Evolutionary conservation across 2,888 invertebrate genomes (phyloP), one percentile per base, ranked within the genome.

Genomic region (Epistrophe eligans): DNA sequence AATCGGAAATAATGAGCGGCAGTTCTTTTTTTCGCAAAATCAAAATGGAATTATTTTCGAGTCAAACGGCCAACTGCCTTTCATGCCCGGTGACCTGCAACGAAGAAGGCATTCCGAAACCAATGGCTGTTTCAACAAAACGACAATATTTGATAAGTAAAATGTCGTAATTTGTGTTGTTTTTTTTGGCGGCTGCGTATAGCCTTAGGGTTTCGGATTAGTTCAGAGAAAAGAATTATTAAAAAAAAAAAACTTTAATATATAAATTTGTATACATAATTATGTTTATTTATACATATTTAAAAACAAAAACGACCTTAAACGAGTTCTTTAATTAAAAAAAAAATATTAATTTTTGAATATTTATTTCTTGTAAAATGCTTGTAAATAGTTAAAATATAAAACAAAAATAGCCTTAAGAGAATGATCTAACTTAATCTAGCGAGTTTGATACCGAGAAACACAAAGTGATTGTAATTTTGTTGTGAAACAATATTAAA

Each of bases 1-100:
- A 91, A 88, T 93, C 73, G 92, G 91, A 73, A 91, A 92, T 88
- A 89, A 92, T 79, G 92, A 92, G 79, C 90, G 90, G 57, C 88
- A 71, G 62, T 80, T 79, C 35, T 62, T 79, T 79, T 79, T 79
- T 28, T 66, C 85, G 76, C 88, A 79, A 77, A 79, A 72, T 64
- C 77, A 82, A 81, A 90, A 91, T 83, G 90, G 91, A 77, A 76
- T 89, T 58, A 84, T 89, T 67, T 90, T 89, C 70, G 88, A 89
- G 55, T 88, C 89, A 0, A 90, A 89, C 64, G 90, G 90, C 17
- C 89, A 90, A 55, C 82, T 89, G 57, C 89, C 88, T 64, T 89
- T 88, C 28, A 88, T 89, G 83, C 88, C 90, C 35, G 89, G 87
- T 45, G 88, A 91, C 77, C 87, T 91, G 76, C 89, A 91, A 88